Evolutionary conservation across 2,797 vertebrate genomes (phyloP).

Genomic region (Micromesistius poutassou): DNA sequence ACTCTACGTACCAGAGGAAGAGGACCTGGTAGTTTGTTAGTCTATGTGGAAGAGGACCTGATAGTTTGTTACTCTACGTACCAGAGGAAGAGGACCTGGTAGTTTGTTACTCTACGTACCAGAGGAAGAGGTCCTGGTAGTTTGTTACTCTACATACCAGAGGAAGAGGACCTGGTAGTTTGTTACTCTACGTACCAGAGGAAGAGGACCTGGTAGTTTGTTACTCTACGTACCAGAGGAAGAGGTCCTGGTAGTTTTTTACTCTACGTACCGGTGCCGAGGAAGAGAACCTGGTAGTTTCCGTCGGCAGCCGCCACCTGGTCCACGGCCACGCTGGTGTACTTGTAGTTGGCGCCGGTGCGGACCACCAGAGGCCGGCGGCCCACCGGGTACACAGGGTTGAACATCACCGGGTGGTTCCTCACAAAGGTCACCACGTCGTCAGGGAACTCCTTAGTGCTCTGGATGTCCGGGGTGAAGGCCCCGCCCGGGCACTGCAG

Average conservation of each 20-base stretch:
- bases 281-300: constrained; percentile 92
- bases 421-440: constrained; percentile 96
- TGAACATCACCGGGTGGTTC: constrained; percentile 97
- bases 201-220: too few species aligned
- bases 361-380: constrained; percentile 88
- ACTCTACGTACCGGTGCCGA: constrained; percentile 84
- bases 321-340: constrained; percentile 92
- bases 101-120: too few species aligned
- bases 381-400: constrained; percentile 87
- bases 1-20: too few species aligned
- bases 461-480: constrained; percentile 88
- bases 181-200: too few species aligned
- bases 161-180: too few species aligned
- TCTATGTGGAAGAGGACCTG: too few species aligned
- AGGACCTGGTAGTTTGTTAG: too few species aligned
- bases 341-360: constrained; percentile 88
- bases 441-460: constrained; percentile 95
- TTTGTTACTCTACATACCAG: too few species aligned
- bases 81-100: too few species aligned
- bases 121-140: too few species aligned
- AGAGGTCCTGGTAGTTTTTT: constrained; percentile 71
- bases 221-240: constrained; percentile 81
- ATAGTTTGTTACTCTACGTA: too few species aligned
- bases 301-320: constrained; percentile 90
- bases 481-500: constrained; percentile 93